phyloP scores from a whole-genome alignment of 2,888 invertebrate species.

The Brachyptera putata region DNA sequence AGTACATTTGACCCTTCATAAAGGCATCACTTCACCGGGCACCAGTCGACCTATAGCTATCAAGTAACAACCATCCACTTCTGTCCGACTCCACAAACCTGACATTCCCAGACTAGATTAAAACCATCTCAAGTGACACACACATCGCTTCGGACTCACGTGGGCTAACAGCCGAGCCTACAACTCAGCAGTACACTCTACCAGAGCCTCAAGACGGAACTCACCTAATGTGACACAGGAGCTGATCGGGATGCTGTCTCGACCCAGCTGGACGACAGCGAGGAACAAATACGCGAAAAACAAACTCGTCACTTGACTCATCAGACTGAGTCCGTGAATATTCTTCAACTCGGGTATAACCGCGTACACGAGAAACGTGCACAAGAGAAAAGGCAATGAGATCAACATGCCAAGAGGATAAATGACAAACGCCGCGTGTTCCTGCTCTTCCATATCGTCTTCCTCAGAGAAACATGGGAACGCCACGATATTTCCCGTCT shows the following conservation, averaged over 20 bases:
- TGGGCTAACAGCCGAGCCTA: too few species aligned
- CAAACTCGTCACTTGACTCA: slow-evolving; percentile 40
- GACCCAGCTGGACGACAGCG: slow-evolving; percentile 34
- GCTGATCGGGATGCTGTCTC: background rate
- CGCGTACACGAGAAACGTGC: slow-evolving; percentile 41
- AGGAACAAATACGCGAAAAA: slow-evolving; percentile 39
- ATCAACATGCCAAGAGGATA: slow-evolving; percentile 40
- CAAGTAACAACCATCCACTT: too few species aligned
- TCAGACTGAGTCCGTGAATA: slow-evolving; percentile 42
- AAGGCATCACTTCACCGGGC: too few species aligned
- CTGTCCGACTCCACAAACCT: too few species aligned
- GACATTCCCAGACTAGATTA: too few species aligned
- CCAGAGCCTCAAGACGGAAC: too few species aligned
- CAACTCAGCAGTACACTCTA: too few species aligned
- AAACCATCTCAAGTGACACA: too few species aligned
- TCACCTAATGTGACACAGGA: slow-evolving; percentile 19
- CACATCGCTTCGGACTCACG: too few species aligned
- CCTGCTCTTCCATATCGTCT: background rate
- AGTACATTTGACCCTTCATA: too few species aligned
- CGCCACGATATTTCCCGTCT: background rate
- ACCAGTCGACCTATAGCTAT: too few species aligned
- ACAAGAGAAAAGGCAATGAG: slow-evolving; percentile 41
- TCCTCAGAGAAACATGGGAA: slow-evolving; percentile 22
- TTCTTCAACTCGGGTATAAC: slow-evolving; percentile 41
- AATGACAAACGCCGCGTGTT: too few species aligned